phyloP scores from a whole-genome alignment of 2,888 invertebrate species.

The Graphium colonna region DNA sequence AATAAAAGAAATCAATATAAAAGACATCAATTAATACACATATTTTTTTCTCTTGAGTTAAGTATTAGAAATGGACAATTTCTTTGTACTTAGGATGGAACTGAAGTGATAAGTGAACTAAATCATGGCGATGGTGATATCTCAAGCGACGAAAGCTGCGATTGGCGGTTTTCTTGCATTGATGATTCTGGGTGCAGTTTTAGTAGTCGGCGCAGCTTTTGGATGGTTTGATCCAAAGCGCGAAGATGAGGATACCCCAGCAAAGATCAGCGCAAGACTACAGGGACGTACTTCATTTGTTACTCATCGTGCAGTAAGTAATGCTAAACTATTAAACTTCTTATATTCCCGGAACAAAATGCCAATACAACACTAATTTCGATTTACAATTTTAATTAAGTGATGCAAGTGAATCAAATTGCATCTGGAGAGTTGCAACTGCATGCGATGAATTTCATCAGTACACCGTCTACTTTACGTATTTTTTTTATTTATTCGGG shows the following conservation, averaged over 20 bases:
- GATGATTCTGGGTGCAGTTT: constrained; percentile 70
- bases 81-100: constrained; percentile 5
- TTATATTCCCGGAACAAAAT: neutral
- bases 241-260: constrained; percentile 71
- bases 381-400: neutral
- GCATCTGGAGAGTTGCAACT: no score
- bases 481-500: no score
- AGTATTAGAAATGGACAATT: constrained; percentile 16
- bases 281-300: constrained; percentile 72
- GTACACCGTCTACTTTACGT: no score
- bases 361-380: neutral
- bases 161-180: constrained; percentile 68
- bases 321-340: neutral
- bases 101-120: constrained; percentile 51
- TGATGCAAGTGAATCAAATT: no score
- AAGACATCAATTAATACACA: neutral
- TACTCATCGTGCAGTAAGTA: constrained; percentile 71
- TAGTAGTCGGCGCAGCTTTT: constrained; percentile 69
- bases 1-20: no score
- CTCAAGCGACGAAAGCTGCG: constrained; percentile 72
- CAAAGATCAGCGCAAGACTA: constrained; percentile 66
- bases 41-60: no score
- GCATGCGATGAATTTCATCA: no score
- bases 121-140: constrained; percentile 77
- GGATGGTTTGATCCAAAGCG: constrained; percentile 71